Percentiles rank a stretch among this genome's conserved stretches.
Conservation (phyloP, 2,888 invertebrate species). For the Ashinkailepas kermadecensis region DNA sequence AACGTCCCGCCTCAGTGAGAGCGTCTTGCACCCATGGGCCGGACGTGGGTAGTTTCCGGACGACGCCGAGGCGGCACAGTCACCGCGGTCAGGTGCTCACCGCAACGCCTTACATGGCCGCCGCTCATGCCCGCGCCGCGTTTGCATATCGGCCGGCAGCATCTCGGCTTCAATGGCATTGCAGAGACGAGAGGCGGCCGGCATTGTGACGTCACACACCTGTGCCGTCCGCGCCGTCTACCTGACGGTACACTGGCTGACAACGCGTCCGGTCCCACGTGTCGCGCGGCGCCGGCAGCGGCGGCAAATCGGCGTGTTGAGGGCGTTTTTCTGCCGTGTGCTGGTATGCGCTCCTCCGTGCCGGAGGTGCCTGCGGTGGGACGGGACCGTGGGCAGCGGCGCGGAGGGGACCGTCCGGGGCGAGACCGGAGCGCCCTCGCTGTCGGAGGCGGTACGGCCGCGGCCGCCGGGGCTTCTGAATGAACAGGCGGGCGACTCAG, state of each 20-base stretch:
- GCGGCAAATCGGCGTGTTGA: not conserved
- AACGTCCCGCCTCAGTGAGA: too few species aligned
- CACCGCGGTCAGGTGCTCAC: too few species aligned
- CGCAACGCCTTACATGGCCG: not conserved
- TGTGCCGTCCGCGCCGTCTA: not conserved
- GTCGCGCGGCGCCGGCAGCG: not conserved
- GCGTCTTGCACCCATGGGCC: too few species aligned
- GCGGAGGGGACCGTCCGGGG: not conserved
- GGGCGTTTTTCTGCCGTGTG: not conserved
- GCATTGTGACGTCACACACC: not conserved
- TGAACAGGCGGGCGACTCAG: not conserved
- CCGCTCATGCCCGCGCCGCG: not conserved
- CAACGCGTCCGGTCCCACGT: not conserved
- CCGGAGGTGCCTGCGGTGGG: not conserved
- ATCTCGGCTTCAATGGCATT: conserved; percentile 3
- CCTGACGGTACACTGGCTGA: not conserved
- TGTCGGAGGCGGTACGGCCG: not conserved
- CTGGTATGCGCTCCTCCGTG: not conserved
- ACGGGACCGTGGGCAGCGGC: not conserved
- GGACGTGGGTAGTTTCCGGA: too few species aligned
- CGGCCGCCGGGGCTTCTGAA: not conserved
- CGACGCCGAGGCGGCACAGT: too few species aligned
- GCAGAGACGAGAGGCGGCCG: not conserved
- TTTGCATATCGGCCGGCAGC: not conserved
- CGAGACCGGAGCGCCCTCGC: not conserved